A percentile compares a stretch with the other conserved stretches of the same genome.
Conservation (phyloP, 2,888 invertebrate species). For the Stenodera caucasica region DNA sequence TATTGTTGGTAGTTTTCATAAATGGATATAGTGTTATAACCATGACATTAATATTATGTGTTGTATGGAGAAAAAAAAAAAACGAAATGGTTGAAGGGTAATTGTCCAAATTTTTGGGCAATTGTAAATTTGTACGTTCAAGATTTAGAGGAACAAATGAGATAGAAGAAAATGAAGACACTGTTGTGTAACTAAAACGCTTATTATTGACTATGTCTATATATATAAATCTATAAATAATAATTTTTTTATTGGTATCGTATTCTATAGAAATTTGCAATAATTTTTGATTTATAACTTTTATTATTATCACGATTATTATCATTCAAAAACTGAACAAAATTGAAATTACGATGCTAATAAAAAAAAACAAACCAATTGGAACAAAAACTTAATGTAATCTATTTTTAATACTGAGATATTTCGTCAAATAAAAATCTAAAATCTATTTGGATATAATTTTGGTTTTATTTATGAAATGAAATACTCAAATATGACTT, state of each 20-base stretch:
- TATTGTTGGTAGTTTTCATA: constrained; percentile 34
- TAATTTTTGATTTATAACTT: background rate
- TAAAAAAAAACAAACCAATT: background rate
- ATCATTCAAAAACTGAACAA: background rate
- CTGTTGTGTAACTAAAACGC: constrained; percentile 30
- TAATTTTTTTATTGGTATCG: background rate
- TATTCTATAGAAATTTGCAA: background rate
- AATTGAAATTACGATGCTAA: background rate
- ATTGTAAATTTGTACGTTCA: constrained; percentile 37
- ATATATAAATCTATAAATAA: constrained; percentile 3
- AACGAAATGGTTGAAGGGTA: constrained; percentile 36
- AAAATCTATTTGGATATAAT: background rate
- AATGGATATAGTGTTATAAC: constrained; percentile 29
- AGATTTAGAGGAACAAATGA: constrained; percentile 25
- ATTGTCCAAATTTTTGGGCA: constrained; percentile 33
- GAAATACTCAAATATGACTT: background rate
- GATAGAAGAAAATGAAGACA: constrained; percentile 20
- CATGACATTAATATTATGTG: constrained; percentile 28
- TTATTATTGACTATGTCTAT: constrained; percentile 30
- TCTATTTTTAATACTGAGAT: constrained; percentile 5
- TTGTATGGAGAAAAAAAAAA: constrained; percentile 14
- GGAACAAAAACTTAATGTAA: background rate
- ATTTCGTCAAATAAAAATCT: background rate
- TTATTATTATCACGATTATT: background rate
- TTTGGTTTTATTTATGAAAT: background rate